These are phyloP conservation scores for Paramuricea clavata DNA, from an alignment of 92 coral and sea anemone genomes.

Conservation along the genomic window DNA sequence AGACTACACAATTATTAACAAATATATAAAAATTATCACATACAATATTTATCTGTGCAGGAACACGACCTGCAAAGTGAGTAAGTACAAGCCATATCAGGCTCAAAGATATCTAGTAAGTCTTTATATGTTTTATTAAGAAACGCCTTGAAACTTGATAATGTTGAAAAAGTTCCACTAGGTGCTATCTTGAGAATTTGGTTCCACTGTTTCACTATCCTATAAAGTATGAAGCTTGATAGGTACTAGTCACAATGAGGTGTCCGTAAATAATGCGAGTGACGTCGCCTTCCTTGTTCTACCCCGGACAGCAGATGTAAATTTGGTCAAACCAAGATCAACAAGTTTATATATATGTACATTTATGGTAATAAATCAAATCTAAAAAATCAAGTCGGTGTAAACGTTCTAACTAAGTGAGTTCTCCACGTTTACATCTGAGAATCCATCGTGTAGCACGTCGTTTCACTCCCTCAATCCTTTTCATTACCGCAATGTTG, in stretches of 20 bases:
- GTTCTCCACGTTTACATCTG: too few species aligned
- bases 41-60: too few species aligned
- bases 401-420: too few species aligned
- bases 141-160: not conserved
- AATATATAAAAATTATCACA: too few species aligned
- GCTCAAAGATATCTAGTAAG: not conserved
- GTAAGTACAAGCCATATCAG: not conserved
- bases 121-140: not conserved
- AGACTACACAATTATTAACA: not conserved
- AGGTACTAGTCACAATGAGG: conserved; percentile 31
- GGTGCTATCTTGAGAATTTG: not conserved
- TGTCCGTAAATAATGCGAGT: not conserved
- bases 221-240: conserved; percentile 45
- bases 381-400: not conserved
- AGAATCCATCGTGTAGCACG: too few species aligned
- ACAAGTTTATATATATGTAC: not conserved
- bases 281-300: not conserved
- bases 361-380: not conserved
- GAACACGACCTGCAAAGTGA: not conserved
- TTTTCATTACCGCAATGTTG: too few species aligned
- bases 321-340: not conserved
- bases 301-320: not conserved
- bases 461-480: too few species aligned
- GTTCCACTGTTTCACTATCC: conserved; percentile 53
- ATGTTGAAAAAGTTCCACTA: not conserved